Conservation (phyloP, 2,888 invertebrate genomes). For the Branchellion lobata region DNA sequence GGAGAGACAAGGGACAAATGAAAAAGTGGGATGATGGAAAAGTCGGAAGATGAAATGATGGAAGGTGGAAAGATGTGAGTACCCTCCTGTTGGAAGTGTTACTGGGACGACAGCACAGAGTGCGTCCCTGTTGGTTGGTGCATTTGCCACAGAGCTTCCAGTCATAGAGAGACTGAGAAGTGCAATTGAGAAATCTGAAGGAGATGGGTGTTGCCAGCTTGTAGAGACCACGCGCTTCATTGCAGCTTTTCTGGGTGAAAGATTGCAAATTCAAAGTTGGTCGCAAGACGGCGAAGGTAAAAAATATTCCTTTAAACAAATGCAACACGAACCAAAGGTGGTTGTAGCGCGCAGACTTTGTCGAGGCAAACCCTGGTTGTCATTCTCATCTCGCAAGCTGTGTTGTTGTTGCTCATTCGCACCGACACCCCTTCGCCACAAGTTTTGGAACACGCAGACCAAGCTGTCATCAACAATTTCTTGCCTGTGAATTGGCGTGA, state of each 20-base stretch:
- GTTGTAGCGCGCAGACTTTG: slow-evolving; percentile 47
- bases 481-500: neutral
- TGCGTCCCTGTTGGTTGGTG: neutral
- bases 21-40: no score
- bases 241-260: no score
- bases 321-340: no score
- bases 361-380: slow-evolving; percentile 46
- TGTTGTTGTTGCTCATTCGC: slow-evolving; percentile 53
- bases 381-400: slow-evolving; percentile 29
- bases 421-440: slow-evolving; percentile 57
- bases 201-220: neutral
- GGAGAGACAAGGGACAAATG: no score
- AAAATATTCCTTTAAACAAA: no score
- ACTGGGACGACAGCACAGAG: slow-evolving; percentile 4
- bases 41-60: no score
- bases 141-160: neutral
- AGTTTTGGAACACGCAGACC: slow-evolving; percentile 57
- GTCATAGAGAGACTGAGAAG: neutral
- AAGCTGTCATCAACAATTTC: slow-evolving; percentile 46
- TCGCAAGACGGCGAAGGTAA: neutral
- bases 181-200: neutral
- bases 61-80: no score
- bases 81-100: neutral
- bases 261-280: neutral
- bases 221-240: neutral